Conservation (phyloP, 1,140 invertebrate genomes). For the Pseudomyrmex flavicornis region DNA sequence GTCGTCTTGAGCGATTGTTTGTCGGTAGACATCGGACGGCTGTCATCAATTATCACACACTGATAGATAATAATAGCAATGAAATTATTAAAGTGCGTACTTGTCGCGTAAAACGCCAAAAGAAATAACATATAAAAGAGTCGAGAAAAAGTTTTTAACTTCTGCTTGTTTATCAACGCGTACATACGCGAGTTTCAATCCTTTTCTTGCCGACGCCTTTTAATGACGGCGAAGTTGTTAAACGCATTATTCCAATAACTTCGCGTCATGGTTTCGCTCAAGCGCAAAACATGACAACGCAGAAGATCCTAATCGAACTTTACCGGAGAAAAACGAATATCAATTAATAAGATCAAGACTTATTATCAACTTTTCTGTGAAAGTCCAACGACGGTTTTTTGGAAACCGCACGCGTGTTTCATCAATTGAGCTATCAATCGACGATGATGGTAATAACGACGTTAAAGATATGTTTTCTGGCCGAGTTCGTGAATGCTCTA, state of each 20-base stretch:
- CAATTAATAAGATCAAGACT: constrained; percentile 9
- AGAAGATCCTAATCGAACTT: constrained; percentile 36
- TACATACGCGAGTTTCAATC: constrained; percentile 14
- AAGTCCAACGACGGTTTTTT: neutral
- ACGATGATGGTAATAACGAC: constrained; percentile 37
- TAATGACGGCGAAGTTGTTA: constrained; percentile 38
- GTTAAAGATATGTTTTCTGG: constrained; percentile 22
- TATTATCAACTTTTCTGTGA: constrained; percentile 28
- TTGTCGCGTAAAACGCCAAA: constrained; percentile 12
- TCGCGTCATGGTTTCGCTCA: constrained; percentile 23
- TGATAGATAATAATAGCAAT: constrained; percentile 43
- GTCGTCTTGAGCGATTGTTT: constrained; percentile 37
- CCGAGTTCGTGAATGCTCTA: constrained; percentile 35
- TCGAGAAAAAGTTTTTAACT: constrained; percentile 18
- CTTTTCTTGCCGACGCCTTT: constrained; percentile 25
- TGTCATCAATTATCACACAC: constrained; percentile 45
- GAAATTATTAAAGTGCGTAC: constrained; percentile 52
- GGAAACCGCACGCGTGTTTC: constrained; percentile 26
- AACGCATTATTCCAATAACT: constrained; percentile 43
- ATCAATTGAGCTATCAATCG: constrained; percentile 59
- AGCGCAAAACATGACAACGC: constrained; percentile 33
- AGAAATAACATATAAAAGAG: constrained; percentile 2
- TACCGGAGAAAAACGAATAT: constrained; percentile 15
- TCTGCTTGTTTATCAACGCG: constrained; percentile 38
- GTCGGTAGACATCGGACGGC: constrained; percentile 47